phyloP scores from a whole-genome alignment of 2,888 invertebrate species.

The Pediacus dermestoides region DNA sequence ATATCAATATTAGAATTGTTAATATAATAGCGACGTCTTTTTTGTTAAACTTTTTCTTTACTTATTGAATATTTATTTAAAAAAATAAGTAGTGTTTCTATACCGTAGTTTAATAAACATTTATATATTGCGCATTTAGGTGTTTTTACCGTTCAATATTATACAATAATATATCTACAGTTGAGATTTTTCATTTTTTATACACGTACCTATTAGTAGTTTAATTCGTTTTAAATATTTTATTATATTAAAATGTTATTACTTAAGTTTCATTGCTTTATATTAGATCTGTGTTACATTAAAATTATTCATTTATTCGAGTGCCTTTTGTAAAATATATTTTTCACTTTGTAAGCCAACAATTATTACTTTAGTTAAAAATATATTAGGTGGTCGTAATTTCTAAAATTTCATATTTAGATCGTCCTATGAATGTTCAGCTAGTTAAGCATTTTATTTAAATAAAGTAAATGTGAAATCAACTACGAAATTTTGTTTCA shows the following conservation, averaged over 20 bases:
- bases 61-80: too few relatives aligned
- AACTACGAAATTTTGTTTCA: not conserved
- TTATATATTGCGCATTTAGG: slow-evolving; percentile 9
- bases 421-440: slow-evolving; percentile 1
- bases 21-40: too few relatives aligned
- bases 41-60: too few relatives aligned
- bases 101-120: too few relatives aligned
- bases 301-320: slow-evolving; percentile 27
- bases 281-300: too few relatives aligned
- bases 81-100: too few relatives aligned
- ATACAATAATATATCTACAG: too few relatives aligned
- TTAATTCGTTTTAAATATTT: too few relatives aligned
- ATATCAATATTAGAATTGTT: too few relatives aligned
- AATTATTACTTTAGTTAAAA: slow-evolving; percentile 9
- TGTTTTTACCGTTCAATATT: slow-evolving; percentile 4
- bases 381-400: not conserved
- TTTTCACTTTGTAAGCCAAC: slow-evolving; percentile 8
- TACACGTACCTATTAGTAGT: too few relatives aligned
- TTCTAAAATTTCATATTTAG: not conserved
- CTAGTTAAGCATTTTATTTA: slow-evolving; percentile 1
- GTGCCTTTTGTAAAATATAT: slow-evolving; percentile 37
- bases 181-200: slow-evolving; percentile 3
- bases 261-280: too few relatives aligned
- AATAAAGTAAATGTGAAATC: slow-evolving; percentile 4
- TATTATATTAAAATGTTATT: too few relatives aligned